Evolutionary conservation across 1,140 invertebrate species (phyloP).

Genomic region (Geopemphigus sp.): DNA sequence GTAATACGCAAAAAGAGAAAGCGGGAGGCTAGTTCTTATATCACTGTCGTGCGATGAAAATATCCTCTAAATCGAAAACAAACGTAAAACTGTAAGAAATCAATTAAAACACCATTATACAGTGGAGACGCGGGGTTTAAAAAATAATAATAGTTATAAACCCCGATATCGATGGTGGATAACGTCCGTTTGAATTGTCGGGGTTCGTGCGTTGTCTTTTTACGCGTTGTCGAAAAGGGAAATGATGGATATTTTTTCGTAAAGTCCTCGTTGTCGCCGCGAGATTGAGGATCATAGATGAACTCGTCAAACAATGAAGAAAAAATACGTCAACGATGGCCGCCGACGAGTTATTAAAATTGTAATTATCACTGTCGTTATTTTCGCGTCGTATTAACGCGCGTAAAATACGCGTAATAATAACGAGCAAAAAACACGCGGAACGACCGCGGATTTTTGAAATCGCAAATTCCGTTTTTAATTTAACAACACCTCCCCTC

Average conservation of each 20-base stretch:
- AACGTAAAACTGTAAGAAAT: not conserved
- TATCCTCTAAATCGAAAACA: constrained; percentile 30
- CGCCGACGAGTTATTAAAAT: not conserved
- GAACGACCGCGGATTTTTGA: too few relatives aligned
- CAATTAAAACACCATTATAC: not conserved
- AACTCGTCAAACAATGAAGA: not conserved
- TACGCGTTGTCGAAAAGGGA: not conserved
- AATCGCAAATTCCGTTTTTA: constrained; percentile 8
- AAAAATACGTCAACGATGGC: constrained; percentile 6
- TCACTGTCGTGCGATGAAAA: too few relatives aligned
- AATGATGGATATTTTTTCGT: not conserved
- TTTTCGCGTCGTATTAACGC: not conserved
- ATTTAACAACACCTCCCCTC: constrained; percentile 2
- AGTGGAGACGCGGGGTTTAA: too few relatives aligned
- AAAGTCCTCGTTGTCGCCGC: not conserved
- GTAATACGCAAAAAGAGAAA: too few relatives aligned
- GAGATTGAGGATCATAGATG: not conserved
- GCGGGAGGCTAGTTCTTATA: too few relatives aligned
- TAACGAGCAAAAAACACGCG: constrained; percentile 5
- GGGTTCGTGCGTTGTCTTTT: not conserved
- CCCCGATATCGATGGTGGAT: constrained; percentile 19
- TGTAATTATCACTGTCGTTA: not conserved
- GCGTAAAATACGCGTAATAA: too few relatives aligned
- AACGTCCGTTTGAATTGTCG: not conserved
- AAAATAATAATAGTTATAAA: constrained; percentile 21